Conservation (phyloP, 2,797 vertebrate species). For the Sebastes oblongus region DNA sequence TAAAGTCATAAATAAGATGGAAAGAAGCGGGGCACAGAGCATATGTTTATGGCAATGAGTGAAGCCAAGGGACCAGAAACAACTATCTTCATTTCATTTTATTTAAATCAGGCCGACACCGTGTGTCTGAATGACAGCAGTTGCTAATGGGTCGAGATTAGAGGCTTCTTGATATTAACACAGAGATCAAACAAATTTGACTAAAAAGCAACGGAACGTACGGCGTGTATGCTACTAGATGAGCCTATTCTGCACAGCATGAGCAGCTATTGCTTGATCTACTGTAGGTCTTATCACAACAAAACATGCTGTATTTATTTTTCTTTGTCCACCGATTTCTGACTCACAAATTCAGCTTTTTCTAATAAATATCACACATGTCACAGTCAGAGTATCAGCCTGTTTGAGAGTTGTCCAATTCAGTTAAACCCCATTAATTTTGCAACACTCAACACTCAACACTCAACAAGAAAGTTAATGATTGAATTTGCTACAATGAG, state of each 20-base stretch:
- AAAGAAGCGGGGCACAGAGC: constrained; percentile 98
- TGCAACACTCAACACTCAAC: neutral
- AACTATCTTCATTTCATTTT: constrained; percentile 99
- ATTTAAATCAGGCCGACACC: constrained; percentile 99
- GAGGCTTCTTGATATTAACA: constrained; percentile 93
- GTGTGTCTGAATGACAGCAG: constrained; percentile 99
- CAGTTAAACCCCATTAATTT: neutral
- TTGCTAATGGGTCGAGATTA: constrained; percentile 97
- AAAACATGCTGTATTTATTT: constrained; percentile 3
- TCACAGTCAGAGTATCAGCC: neutral
- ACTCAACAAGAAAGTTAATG: neutral
- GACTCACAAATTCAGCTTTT: neutral
- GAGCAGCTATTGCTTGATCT: constrained; percentile 8
- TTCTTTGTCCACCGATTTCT: constrained; percentile 1
- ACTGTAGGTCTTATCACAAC: constrained; percentile 17
- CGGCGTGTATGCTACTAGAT: neutral
- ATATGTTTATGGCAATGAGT: constrained; percentile 99
- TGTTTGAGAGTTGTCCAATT: neutral
- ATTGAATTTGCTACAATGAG: neutral
- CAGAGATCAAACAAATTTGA: constrained; percentile 87
- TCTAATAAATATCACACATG: neutral
- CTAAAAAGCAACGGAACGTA: constrained; percentile 61
- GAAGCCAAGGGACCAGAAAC: constrained; percentile 99
- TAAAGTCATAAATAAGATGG: constrained; percentile 99
- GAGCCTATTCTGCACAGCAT: constrained; percentile 22